These are phyloP conservation scores for Smutsia gigantea DNA, from an alignment of 2,797 vertebrate genomes.

Conservation along the genomic window DNA sequence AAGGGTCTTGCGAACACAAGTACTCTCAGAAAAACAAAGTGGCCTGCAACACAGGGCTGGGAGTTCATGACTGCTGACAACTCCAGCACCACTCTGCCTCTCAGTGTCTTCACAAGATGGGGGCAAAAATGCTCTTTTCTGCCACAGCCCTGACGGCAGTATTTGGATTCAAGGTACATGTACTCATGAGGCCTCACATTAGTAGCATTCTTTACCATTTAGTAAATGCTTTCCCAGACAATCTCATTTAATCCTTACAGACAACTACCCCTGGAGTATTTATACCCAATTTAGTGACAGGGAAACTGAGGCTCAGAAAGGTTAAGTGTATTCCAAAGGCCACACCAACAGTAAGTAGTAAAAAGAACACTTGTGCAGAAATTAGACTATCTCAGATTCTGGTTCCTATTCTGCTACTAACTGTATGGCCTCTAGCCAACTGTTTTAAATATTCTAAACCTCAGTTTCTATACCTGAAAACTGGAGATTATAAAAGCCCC, in stretches of 20 bases:
- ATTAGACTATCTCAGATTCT: not conserved
- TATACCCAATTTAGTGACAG: not conserved
- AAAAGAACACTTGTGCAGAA: not conserved
- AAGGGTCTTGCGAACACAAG: not conserved
- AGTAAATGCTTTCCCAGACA: not conserved
- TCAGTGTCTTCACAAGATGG: not conserved
- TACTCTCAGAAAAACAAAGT: not conserved
- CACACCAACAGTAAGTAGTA: not conserved
- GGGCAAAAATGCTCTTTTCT: not conserved
- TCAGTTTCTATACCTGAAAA: slow-evolving; percentile 63
- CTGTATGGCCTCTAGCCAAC: not conserved
- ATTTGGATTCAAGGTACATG: not conserved
- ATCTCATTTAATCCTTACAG: not conserved
- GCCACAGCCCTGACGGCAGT: not conserved
- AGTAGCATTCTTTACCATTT: not conserved
- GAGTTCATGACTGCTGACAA: not conserved
- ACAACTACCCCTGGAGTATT: not conserved
- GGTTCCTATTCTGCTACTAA: not conserved
- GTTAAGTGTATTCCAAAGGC: not conserved
- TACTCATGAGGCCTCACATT: not conserved
- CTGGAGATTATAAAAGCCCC: slow-evolving; percentile 54
- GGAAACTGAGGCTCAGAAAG: not conserved
- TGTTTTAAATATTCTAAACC: slow-evolving; percentile 36
- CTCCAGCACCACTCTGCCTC: not conserved
- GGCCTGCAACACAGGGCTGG: not conserved